Percentiles rank a stretch among this genome's conserved stretches.
These are phyloP conservation scores for Trialeurodes vaporariorum DNA, from an alignment of 1,140 invertebrate species.

Conservation along the genomic window DNA sequence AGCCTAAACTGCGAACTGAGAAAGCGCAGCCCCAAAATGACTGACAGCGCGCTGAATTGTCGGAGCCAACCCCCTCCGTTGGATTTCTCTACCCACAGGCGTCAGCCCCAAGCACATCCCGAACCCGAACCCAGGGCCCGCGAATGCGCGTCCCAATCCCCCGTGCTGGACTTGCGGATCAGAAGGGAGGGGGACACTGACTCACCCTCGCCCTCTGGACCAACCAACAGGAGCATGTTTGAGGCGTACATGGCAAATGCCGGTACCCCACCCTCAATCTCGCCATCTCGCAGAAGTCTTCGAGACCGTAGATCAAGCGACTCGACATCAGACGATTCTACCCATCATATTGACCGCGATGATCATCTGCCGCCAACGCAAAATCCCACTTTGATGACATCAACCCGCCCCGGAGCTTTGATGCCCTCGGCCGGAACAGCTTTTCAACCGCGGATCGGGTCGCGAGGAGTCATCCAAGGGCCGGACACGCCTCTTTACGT, in stretches of 20 bases:
- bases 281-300: neutral
- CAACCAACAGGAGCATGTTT: neutral
- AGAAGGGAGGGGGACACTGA: neutral
- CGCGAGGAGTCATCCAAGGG: neutral
- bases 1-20: neutral
- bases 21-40: neutral
- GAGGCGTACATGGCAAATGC: neutral
- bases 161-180: neutral
- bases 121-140: neutral
- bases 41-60: too few relatives aligned
- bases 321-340: neutral
- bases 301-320: neutral
- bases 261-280: neutral
- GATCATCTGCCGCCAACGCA: neutral
- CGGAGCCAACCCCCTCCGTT: neutral
- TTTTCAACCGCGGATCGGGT: neutral
- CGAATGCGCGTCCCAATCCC: neutral
- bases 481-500: neutral
- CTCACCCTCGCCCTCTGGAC: neutral
- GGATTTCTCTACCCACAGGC: neutral
- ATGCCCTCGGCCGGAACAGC: neutral
- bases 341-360: too few relatives aligned
- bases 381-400: neutral
- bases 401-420: neutral
- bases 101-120: neutral